Conservation (phyloP, 2,888 invertebrate genomes). For the Zelleria hepariella region DNA sequence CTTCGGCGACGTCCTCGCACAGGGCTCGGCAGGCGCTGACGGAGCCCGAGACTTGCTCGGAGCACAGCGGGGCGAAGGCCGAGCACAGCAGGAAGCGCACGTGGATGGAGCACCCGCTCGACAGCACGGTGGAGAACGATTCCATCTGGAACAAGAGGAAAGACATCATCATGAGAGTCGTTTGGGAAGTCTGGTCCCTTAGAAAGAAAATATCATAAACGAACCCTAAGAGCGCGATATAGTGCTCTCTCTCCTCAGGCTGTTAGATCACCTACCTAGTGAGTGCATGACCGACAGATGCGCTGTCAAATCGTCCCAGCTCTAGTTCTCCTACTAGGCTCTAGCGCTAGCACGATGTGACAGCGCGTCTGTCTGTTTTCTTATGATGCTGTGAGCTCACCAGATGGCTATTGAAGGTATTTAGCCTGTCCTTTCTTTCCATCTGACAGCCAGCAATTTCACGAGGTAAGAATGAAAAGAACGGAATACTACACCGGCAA, state of each 20-base stretch:
- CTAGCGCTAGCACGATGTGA: too few relatives aligned
- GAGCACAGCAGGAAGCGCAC: slow-evolving; percentile 91
- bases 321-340: too few relatives aligned
- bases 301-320: too few relatives aligned
- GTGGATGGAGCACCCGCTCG: slow-evolving; percentile 85
- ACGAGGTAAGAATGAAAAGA: neutral
- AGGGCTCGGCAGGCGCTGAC: slow-evolving; percentile 90
- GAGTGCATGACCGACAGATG: too few relatives aligned
- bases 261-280: too few relatives aligned
- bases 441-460: too few relatives aligned
- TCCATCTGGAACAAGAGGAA: slow-evolving; percentile 74
- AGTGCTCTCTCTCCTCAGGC: neutral
- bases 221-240: neutral
- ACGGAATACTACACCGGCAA: neutral
- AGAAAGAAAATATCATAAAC: neutral
- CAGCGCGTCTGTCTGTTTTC: too few relatives aligned
- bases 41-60: slow-evolving; percentile 86
- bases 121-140: slow-evolving; percentile 79
- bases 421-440: too few relatives aligned
- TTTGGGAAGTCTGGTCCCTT: neutral
- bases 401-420: too few relatives aligned
- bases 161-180: neutral
- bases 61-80: slow-evolving; percentile 92
- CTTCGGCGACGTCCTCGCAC: slow-evolving; percentile 82
- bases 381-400: too few relatives aligned